Evolutionary conservation across 2,113 vertebrate genomes (phyloP).

Genomic region (Collichthys lucidus): DNA sequence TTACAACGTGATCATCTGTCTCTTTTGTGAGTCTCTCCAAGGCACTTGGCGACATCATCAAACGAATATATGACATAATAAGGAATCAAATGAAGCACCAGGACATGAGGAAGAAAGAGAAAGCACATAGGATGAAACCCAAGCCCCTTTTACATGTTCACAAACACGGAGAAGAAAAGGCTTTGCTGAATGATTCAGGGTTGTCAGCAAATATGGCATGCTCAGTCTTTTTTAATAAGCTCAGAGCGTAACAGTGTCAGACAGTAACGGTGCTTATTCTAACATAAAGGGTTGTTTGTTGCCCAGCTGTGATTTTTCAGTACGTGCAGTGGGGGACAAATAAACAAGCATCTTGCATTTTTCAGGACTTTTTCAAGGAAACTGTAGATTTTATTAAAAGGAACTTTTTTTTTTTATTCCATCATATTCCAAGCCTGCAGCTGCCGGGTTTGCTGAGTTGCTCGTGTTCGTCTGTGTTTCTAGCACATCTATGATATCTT

Average conservation of each 20-base stretch:
- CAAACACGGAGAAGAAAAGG: conserved; percentile 33
- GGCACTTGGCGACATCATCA: neutral
- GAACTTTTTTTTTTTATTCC: conserved; percentile 16
- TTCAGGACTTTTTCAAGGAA: conserved; percentile 43
- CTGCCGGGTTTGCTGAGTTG: neutral
- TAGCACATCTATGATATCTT: conserved; percentile 4
- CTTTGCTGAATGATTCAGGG: conserved; percentile 29
- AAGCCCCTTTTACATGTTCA: conserved; percentile 21
- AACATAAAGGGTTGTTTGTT: conserved; percentile 51
- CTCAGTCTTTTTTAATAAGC: conserved; percentile 73
- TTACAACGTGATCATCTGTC: neutral
- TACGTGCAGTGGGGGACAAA: conserved; percentile 24
- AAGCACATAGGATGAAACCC: conserved; percentile 32
- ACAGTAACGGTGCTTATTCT: conserved; percentile 56
- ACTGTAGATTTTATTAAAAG: neutral
- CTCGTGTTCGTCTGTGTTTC: conserved; percentile 19
- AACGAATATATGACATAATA: conserved; percentile 49
- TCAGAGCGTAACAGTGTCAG: conserved; percentile 37
- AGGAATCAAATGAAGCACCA: conserved; percentile 29
- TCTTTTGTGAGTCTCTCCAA: conserved; percentile 5
- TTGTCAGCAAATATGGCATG: conserved; percentile 15
- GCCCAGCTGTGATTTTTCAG: conserved; percentile 49
- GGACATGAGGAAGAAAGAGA: conserved; percentile 13
- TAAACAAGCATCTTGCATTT: conserved; percentile 46
- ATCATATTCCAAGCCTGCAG: neutral